Evolutionary conservation across 2,797 vertebrate genomes (phyloP), one percentile per base, ranked within the genome.

Genomic region (Cygnus olor): DNA sequence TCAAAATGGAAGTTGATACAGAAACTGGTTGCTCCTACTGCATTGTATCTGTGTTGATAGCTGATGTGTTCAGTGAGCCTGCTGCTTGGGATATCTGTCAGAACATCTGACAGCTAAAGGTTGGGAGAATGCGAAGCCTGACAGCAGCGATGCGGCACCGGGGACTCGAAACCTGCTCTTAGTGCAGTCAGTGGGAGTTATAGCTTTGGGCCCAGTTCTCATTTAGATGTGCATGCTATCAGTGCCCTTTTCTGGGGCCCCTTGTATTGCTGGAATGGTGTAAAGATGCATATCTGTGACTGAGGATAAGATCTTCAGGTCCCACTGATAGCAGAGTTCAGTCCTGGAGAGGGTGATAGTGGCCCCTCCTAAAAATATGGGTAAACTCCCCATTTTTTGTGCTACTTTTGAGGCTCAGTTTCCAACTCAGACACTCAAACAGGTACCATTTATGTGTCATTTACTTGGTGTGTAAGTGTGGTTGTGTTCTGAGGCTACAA

Each of bases 61-160:
- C 89, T 70, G 80, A 83, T 40, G 88, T 89, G 86, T 40, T 96
- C 95, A 82, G 60, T 70, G 94, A 97, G 78, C 78, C 89, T 49
- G 81, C 27, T 94, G 70, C 95, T 49, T 25, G 83, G 56, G 69
- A 74, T 88, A 28, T 91, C 24, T 74, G 83, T 95, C 96, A 91
- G 63, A 5, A 16, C 3, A 20, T 3, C 72, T 85, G 91, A 80
- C 72, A 68, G 79, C 64, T 58, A 4, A 56, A 78, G 87, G 84
- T 15, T 16, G 25, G 64, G 42, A 32, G 30, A 49, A 44, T 3
- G 58, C 42, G 25, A 8, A 53, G 63, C 16, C 14, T 16, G 9
- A 28, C 40, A 24, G 70, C 1, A 21, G 32, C 7, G 20, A 60
- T 32, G n/a, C 34, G 70, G 58, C 70, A 56, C 60, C 2, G 1